A percentile compares a stretch with the other conserved stretches of the same genome.
These are phyloP conservation scores for human (Homo sapiens) DNA, from an alignment of 2,113 vertebrate genomes.

Conservation along the genomic window GRCh38 chr1:103373001-103373500, in stretches of 20 bases:
- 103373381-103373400: no score
- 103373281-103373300: no score
- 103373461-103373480: no score
- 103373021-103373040: conserved; percentile 24
- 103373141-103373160: neutral
- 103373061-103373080: conserved; percentile 51
- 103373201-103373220: neutral
- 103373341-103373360: no score
- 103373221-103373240: neutral
- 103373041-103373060: neutral
- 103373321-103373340: no score
- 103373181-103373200: neutral
- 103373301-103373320: no score
- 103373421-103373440: no score
- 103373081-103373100: conserved; percentile 26
- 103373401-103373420: no score
- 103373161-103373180: neutral
- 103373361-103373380: no score
- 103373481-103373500: no score
- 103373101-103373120: neutral
- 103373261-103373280: no score
- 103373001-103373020: conserved; percentile 16
- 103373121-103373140: conserved; percentile 27
- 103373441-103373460: no score
- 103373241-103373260: neutral